Evolutionary conservation across 2,888 invertebrate species (phyloP), one percentile per base, ranked within the genome.

Genomic region (Acrocera orbiculus): DNA sequence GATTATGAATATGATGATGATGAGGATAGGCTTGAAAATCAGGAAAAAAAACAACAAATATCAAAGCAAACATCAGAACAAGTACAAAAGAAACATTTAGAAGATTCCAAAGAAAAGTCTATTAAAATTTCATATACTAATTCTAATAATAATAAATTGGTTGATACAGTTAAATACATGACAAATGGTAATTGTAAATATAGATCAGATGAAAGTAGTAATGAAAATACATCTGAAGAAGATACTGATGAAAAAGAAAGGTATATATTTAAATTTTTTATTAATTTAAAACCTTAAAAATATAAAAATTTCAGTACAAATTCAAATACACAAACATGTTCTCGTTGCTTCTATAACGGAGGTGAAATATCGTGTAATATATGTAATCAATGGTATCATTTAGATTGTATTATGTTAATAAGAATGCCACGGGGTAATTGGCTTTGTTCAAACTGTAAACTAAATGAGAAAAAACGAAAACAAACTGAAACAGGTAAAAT

Each of bases 341-440:
- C n/a, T n/a, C n/a, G n/a, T n/a, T n/a, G n/a, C n/a, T n/a, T n/a
- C n/a, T 14, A 7, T 19, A 49, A 53, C 33, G 51, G 50, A 15
- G 47, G 52, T 9, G 59, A 55, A 33, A 40, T 57, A 9, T 40
- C 42, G 6, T 54, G 57, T 30, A 37, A 35, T 16, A 48, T 46
- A 10, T 58, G 58, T 40, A 49, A 46, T 11, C 46, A 46, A 32
- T 61, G 67, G 41, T 80, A 67, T 58, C 87, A 89, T 58, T 58
- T 73, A 31, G 77, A 81, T 54, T 89, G 87, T 56, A 60, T 67
- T 27, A 68, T 71, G 27, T 50, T 77, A 20, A 61, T 67, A 42
- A 63, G 72, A 41, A 55, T 64, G 11, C 76, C 75, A 0, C 63
- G 74, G 24, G 67, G 69, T 4, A 64, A 64, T 32, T 79, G 75